These are phyloP conservation scores for Xyrichtys novacula DNA, from an alignment of 2,797 vertebrate species.

Conservation along the genomic window DNA sequence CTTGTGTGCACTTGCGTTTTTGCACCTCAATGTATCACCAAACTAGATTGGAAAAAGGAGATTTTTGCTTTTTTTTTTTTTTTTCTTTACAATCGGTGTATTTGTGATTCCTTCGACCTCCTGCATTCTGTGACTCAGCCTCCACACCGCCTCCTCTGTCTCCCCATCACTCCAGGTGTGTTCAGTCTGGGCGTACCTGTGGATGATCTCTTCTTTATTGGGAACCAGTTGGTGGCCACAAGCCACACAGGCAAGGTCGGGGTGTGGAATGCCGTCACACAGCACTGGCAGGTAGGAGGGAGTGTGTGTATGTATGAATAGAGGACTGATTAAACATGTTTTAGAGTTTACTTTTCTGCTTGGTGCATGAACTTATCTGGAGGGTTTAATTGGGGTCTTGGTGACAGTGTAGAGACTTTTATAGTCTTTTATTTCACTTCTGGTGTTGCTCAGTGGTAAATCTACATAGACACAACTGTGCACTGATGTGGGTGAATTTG, in stretches of 20 bases:
- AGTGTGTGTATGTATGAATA: neutral
- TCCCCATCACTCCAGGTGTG: slow-evolving; percentile 82
- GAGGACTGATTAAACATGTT: neutral
- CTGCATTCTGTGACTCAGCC: neutral
- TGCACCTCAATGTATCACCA: too few relatives aligned
- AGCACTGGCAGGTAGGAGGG: slow-evolving; percentile 94
- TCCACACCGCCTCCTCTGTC: neutral
- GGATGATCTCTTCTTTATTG: slow-evolving; percentile 98
- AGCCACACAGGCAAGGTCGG: slow-evolving; percentile 98
- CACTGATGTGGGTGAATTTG: slow-evolving; percentile 7
- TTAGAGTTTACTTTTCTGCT: neutral
- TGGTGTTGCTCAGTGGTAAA: neutral
- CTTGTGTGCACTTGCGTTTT: too few relatives aligned
- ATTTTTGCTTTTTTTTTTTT: too few relatives aligned
- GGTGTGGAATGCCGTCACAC: slow-evolving; percentile 99
- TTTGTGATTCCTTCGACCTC: neutral
- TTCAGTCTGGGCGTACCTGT: slow-evolving; percentile 97
- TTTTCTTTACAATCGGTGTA: neutral
- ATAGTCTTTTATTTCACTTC: neutral
- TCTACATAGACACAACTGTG: neutral
- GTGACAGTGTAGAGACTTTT: neutral
- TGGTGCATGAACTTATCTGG: neutral
- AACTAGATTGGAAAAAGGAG: neutral
- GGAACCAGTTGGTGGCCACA: slow-evolving; percentile 97
- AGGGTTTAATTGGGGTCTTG: neutral